Base-by-base conservation (phyloP, 1,140 invertebrate genomes). In the Drosophila bipectinata region DNA sequence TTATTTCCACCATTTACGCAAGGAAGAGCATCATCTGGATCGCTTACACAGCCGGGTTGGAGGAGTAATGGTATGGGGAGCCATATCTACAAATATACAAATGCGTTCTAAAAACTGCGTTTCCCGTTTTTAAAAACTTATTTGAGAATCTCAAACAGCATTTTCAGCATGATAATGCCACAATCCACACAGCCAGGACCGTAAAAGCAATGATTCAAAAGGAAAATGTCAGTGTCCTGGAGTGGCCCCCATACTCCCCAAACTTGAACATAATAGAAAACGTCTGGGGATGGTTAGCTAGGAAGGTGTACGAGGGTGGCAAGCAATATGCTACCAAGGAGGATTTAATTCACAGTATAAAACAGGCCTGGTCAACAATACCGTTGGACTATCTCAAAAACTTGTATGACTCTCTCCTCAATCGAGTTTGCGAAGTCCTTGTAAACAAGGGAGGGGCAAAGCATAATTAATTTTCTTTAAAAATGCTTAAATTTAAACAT, bases 1-100 rank as follows among this genome's bases (percentile, higher is more conserved):
- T 51, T 51, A 51, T 51, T 51, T 51, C 24, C 48, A 51, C 8
- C 28, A 51, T 24, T 26, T 51, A 30, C 48, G 26, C 3, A 51
- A 28, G n/a, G 48, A 51, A 6, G 48, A 51, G 21, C 48, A 51
- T 30, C 26, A 30, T 4, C 24, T 51, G 8, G 48, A 51, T 28
- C 48, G 48, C 3, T 12, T 30, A 4, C 24, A 28, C n/a, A 51
- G 48, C n/a, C 24, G 48, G 7, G 28, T 32, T 14, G 48, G 26
- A 14, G n/a, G 48, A 10, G 10, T 51, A 10, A 51, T 51, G 48
- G 48, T 51, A 10, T 51, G 9, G 48, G 54, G 18, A 21, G 45
- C 18, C 15, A 47, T 47, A 6, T 47, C 45, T n/a, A n/a, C n/a
- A n/a, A n/a, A n/a, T n/a, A n/a, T 21, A 21, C 21, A 21, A 21